Conservation (phyloP, 2,888 invertebrate species). For the Lycocerus yunnanus region DNA sequence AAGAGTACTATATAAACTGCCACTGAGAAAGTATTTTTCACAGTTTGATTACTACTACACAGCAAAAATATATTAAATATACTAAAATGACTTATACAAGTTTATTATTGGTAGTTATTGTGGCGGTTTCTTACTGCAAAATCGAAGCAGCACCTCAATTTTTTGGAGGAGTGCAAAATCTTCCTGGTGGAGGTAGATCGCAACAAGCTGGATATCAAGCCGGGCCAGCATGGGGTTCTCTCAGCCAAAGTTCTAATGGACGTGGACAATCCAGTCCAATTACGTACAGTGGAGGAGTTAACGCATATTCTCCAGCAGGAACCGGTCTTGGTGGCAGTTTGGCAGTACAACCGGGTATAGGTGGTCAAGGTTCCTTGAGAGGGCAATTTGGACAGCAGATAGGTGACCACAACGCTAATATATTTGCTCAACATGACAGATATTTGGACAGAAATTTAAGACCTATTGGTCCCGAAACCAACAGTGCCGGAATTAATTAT, state of each 20-base stretch:
- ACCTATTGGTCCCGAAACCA: slow-evolving; percentile 12
- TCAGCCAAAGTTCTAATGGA: background rate
- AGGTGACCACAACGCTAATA: slow-evolving; percentile 3
- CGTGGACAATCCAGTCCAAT: background rate
- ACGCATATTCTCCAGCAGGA: background rate
- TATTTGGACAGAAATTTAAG: slow-evolving; percentile 9
- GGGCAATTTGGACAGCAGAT: slow-evolving; percentile 4
- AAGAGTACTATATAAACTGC: background rate
- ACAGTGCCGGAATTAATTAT: slow-evolving; percentile 9
- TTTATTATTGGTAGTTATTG: background rate
- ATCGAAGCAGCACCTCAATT: background rate
- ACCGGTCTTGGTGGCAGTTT: background rate
- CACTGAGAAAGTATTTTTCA: background rate
- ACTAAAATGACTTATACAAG: background rate
- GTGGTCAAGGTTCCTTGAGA: slow-evolving; percentile 10
- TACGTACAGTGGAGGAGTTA: background rate
- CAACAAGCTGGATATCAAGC: slow-evolving; percentile 7
- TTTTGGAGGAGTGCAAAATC: slow-evolving; percentile 5
- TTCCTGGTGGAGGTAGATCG: slow-evolving; percentile 4
- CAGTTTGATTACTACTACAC: background rate
- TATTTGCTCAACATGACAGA: slow-evolving; percentile 11
- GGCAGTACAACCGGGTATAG: slow-evolving; percentile 7
- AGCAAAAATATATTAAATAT: background rate
- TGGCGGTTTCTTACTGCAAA: background rate
- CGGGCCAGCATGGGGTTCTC: slow-evolving; percentile 19